phyloP scores from a whole-genome alignment of 2,113 vertebrate species.

The Sinocyclocheilus anophthalmus region DNA sequence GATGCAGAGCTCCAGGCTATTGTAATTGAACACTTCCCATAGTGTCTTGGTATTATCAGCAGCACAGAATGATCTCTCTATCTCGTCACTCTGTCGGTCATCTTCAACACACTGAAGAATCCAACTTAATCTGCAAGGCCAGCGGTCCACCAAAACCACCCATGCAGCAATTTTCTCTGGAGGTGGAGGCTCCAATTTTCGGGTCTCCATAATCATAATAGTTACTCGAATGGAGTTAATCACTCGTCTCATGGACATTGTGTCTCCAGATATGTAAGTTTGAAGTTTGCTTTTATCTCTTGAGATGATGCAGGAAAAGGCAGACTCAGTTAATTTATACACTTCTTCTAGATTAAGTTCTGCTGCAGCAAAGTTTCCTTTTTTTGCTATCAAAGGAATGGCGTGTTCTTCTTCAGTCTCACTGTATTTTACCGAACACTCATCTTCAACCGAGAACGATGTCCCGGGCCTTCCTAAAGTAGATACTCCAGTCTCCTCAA shows the following conservation, averaged over 20 bases:
- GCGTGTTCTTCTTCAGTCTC: neutral
- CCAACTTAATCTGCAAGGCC: constrained; percentile 94
- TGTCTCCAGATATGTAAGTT: constrained; percentile 78
- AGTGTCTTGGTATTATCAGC: constrained; percentile 60
- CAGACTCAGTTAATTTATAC: constrained; percentile 53
- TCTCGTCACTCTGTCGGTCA: constrained; percentile 66
- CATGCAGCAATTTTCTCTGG: constrained; percentile 80
- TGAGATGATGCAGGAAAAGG: constrained; percentile 47
- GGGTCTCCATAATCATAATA: constrained; percentile 77
- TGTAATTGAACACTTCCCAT: constrained; percentile 81
- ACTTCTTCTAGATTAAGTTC: constrained; percentile 59
- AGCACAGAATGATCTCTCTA: neutral
- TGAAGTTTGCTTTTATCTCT: constrained; percentile 53
- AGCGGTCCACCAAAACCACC: constrained; percentile 87
- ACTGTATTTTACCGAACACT: constrained; percentile 26
- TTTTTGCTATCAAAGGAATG: constrained; percentile 40
- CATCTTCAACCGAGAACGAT: constrained; percentile 8
- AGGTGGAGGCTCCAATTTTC: constrained; percentile 59
- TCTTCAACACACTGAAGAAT: constrained; percentile 87
- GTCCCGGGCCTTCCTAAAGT: neutral
- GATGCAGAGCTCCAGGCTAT: constrained; percentile 76
- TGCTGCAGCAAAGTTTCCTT: neutral
- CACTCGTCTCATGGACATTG: constrained; percentile 82
- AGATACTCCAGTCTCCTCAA: neutral
- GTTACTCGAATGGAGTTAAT: constrained; percentile 88